phyloP scores from a whole-genome alignment of 2,113 vertebrate genomes.

The Cynopterus brachyotis region DNA sequence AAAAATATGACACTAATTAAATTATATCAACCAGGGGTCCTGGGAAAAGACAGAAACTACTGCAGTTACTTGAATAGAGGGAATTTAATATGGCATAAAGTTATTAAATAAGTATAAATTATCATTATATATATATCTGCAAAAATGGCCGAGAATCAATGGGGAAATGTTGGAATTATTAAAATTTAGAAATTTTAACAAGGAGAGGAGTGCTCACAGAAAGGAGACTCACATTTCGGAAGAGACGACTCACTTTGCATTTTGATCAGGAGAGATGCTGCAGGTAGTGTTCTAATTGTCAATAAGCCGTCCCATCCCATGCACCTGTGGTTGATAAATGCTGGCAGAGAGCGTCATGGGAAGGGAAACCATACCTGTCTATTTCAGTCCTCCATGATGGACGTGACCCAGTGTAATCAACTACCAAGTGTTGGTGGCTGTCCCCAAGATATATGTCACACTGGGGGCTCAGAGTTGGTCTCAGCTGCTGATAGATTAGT shows the following conservation, averaged over 20 bases:
- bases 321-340: background rate
- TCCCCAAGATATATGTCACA: background rate
- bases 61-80: background rate
- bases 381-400: background rate
- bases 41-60: background rate
- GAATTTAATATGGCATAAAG: background rate
- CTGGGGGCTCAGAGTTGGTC: rapidly evolving
- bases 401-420: too few species aligned
- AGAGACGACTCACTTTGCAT: background rate
- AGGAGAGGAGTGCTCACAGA: background rate
- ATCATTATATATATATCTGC: background rate
- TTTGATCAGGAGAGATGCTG: background rate
- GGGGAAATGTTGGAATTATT: background rate
- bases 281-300: background rate
- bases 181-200: background rate
- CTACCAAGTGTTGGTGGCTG: background rate
- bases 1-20: background rate
- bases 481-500: background rate
- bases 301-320: too few species aligned
- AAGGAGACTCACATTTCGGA: background rate
- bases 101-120: background rate
- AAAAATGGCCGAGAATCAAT: background rate
- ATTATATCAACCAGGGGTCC: background rate
- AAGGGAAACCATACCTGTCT: background rate
- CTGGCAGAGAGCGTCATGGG: background rate